These are phyloP conservation scores for Urophycis tenuis DNA, from an alignment of 2,797 vertebrate species.

Conservation along the genomic window DNA sequence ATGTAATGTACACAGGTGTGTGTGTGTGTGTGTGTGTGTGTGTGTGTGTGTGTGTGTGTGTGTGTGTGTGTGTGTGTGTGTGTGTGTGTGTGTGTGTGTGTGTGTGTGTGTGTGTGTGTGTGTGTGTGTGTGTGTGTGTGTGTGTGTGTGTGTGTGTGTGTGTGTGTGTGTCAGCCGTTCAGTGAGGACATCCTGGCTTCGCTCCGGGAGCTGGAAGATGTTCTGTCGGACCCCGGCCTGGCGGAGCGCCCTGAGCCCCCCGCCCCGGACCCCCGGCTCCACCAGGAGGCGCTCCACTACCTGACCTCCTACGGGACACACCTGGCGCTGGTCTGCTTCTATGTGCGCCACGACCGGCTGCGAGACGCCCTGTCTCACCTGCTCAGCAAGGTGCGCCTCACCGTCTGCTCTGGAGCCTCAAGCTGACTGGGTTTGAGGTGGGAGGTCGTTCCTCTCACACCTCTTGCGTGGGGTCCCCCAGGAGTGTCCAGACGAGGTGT, in stretches of 20 bases:
- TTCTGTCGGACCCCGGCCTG: slow-evolving; percentile 67
- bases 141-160: not conserved
- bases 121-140: not conserved
- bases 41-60: not conserved
- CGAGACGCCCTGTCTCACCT: slow-evolving; percentile 83
- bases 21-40: not conserved
- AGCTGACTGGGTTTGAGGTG: too few relatives aligned
- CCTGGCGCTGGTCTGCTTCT: slow-evolving; percentile 87
- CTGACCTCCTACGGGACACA: slow-evolving; percentile 86
- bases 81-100: too few relatives aligned
- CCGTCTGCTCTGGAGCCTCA: too few relatives aligned
- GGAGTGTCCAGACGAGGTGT: slow-evolving; percentile 89
- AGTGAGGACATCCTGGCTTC: slow-evolving; percentile 88
- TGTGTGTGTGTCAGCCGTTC: slow-evolving; percentile 39
- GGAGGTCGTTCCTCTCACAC: too few relatives aligned
- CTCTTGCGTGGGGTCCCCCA: slow-evolving; percentile 38
- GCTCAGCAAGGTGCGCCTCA: slow-evolving; percentile 81
- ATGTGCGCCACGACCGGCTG: slow-evolving; percentile 83
- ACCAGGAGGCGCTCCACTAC: slow-evolving; percentile 92
- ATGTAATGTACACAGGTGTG: too few relatives aligned
- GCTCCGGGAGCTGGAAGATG: slow-evolving; percentile 80
- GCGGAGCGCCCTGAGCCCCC: slow-evolving; percentile 73
- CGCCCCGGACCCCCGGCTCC: slow-evolving; percentile 68
- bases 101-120: not conserved
- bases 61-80: not conserved